Evolutionary conservation across 1,140 invertebrate species (phyloP).

Genomic region (Ceratosolen solmsi): DNA sequence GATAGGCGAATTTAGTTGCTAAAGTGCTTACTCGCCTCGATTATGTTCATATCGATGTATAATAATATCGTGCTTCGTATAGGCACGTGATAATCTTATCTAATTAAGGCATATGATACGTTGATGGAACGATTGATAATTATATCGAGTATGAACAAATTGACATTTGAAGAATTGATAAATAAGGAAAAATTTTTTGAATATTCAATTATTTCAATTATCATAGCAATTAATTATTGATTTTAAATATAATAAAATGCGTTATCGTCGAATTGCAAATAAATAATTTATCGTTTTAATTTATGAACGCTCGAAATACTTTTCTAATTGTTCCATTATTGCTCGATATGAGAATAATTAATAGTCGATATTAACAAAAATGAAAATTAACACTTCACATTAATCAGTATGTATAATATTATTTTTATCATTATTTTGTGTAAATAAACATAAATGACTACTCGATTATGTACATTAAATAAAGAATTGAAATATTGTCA

Average conservation of each 20-base stretch:
- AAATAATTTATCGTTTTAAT: no score
- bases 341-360: no score
- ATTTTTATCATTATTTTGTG: not conserved
- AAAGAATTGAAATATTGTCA: no score
- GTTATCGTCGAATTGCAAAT: not conserved
- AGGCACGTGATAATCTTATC: slow-evolving; percentile 8
- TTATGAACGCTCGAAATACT: no score
- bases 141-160: not conserved
- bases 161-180: not conserved
- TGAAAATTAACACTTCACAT: no score
- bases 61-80: not conserved
- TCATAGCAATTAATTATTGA: not conserved
- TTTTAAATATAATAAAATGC: not conserved
- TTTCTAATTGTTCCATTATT: no score
- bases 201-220: not conserved
- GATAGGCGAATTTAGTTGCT: not conserved
- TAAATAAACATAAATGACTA: not conserved
- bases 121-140: not conserved
- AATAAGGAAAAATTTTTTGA: slow-evolving; percentile 1
- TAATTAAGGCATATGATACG: not conserved
- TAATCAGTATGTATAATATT: not conserved
- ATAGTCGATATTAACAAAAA: no score
- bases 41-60: not conserved
- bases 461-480: not conserved
- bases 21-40: not conserved